Percentiles rank a stretch among this genome's conserved stretches.
Evolutionary conservation across 2,888 invertebrate genomes (phyloP).

Genomic region (Antitype chi): DNA sequence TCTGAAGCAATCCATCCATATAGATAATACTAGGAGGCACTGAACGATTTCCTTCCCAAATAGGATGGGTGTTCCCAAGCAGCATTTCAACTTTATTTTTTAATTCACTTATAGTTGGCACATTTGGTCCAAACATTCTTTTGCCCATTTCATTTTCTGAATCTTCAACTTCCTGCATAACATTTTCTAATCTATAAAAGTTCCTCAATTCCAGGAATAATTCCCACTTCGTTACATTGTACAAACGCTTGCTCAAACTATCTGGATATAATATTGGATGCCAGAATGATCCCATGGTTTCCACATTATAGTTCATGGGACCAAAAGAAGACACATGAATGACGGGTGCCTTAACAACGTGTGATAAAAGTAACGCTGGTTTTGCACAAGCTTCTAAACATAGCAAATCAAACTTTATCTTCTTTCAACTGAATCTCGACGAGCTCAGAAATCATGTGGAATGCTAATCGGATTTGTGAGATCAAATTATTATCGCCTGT

Average conservation of each 20-base stretch:
- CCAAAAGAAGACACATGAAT: constrained; percentile 72
- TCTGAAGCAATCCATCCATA: constrained; percentile 75
- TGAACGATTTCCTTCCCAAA: constrained; percentile 78
- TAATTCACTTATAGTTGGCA: constrained; percentile 65
- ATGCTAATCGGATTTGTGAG: background rate
- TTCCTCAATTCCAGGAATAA: constrained; percentile 65
- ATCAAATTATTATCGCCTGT: constrained; percentile 3
- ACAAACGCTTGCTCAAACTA: constrained; percentile 53
- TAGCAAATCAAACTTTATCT: constrained; percentile 23
- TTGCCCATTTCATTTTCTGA: constrained; percentile 58
- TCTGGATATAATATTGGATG: constrained; percentile 72
- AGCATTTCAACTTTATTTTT: constrained; percentile 77
- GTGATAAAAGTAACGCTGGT: constrained; percentile 11
- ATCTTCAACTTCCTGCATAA: constrained; percentile 41
- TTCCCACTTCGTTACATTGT: constrained; percentile 71
- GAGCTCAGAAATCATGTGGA: background rate
- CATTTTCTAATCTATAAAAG: constrained; percentile 26
- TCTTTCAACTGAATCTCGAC: constrained; percentile 15
- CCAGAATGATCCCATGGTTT: constrained; percentile 65
- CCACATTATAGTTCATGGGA: constrained; percentile 38
- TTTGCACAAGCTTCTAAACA: constrained; percentile 22
- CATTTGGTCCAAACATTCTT: constrained; percentile 67
- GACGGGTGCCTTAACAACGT: constrained; percentile 17
- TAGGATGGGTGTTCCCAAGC: constrained; percentile 80
- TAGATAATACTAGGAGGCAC: constrained; percentile 79